Evolutionary conservation across 2,888 invertebrate genomes (phyloP).

Genomic region (Tetragonula carbonaria): DNA sequence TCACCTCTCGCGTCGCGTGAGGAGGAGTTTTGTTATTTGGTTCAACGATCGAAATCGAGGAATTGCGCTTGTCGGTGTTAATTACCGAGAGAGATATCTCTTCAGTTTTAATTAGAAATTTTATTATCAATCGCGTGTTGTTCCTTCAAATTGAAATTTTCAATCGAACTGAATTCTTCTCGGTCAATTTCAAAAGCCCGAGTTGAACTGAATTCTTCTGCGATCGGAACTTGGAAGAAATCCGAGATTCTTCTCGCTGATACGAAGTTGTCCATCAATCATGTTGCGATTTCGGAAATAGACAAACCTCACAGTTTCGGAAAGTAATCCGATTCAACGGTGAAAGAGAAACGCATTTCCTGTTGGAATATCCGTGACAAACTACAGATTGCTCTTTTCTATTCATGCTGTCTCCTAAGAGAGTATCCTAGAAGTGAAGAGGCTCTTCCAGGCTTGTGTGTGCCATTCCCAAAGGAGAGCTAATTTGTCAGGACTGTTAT

Average conservation of each 20-base stretch:
- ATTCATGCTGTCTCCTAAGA: conserved; percentile 9
- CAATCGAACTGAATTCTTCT: neutral
- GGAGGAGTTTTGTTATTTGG: neutral
- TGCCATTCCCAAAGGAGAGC: conserved; percentile 1
- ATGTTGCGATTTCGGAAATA: neutral
- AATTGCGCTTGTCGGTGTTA: neutral
- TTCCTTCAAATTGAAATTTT: neutral
- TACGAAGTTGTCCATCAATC: no score
- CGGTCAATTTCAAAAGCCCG: neutral
- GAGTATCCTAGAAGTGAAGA: conserved; percentile 17
- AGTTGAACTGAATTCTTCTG: neutral
- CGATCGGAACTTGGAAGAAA: neutral
- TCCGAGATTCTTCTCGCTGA: neutral
- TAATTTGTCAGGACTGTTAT: conserved; percentile 17
- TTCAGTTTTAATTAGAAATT: neutral
- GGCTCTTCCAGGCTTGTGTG: conserved; percentile 7
- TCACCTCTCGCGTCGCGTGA: neutral
- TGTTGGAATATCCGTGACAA: conserved; percentile 18
- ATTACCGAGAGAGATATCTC: neutral
- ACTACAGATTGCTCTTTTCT: conserved; percentile 16
- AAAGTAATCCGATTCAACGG: neutral
- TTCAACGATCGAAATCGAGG: neutral
- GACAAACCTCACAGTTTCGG: neutral
- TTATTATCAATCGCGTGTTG: neutral
- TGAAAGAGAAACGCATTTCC: conserved; percentile 5